Evolutionary conservation across 2,797 vertebrate species (phyloP).

Genomic region (Pipistrellus kuhlii): DNA sequence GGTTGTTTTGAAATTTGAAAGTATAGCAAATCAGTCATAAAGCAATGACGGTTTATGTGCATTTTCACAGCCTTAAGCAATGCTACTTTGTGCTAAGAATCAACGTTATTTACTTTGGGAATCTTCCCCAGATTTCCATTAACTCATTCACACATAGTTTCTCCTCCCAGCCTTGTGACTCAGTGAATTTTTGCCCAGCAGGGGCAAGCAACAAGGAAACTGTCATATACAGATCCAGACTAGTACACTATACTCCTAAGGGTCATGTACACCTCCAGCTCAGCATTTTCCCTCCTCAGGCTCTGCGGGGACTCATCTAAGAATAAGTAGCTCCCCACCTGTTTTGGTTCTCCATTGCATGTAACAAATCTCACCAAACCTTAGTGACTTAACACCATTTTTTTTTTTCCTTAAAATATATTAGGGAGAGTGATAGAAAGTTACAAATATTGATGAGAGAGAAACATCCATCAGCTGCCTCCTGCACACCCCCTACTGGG

Average conservation of each 20-base stretch:
- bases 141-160: conserved; percentile 54
- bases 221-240: neutral
- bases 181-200: neutral
- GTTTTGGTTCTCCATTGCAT: neutral
- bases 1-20: conserved; percentile 62
- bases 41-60: conserved; percentile 61
- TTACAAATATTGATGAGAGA: too few species aligned
- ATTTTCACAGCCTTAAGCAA: conserved; percentile 60
- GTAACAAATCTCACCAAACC: neutral
- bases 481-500: too few species aligned
- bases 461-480: too few species aligned
- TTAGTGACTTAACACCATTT: neutral
- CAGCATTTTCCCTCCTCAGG: neutral
- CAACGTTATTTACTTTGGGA: conserved; percentile 69
- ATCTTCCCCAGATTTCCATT: conserved; percentile 63
- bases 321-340: neutral
- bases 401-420: neutral
- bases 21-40: conserved; percentile 49
- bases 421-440: too few species aligned
- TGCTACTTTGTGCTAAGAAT: conserved; percentile 61
- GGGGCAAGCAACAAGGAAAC: neutral
- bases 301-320: neutral
- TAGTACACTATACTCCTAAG: neutral
- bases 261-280: neutral
- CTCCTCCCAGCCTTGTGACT: conserved; percentile 54